Conservation (phyloP, 2,888 invertebrate species). For the Seladonia tumulorum region DNA sequence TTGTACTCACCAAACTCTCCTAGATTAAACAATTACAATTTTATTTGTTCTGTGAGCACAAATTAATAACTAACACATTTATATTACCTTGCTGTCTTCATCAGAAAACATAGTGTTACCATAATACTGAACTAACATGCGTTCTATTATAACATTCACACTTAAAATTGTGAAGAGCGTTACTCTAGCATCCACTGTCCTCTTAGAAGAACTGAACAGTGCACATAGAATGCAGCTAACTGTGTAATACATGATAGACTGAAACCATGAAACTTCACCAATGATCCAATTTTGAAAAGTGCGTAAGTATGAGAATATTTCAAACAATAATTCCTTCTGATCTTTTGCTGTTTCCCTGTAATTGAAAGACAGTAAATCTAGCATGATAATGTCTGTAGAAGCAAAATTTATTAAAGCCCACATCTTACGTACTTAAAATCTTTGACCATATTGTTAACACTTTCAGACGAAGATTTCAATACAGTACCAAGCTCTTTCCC, state of each 20-base stretch:
- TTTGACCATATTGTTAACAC: conserved; percentile 83
- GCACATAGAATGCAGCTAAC: conserved; percentile 85
- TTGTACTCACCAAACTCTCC: conserved; percentile 68
- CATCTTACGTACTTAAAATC: conserved; percentile 83
- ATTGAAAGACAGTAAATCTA: conserved; percentile 7
- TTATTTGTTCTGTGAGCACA: background rate
- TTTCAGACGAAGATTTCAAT: conserved; percentile 84
- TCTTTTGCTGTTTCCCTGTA: conserved; percentile 85
- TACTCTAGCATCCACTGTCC: conserved; percentile 86
- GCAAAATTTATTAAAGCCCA: background rate
- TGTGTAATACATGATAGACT: conserved; percentile 87
- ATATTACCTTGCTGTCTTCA: conserved; percentile 73
- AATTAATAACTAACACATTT: background rate
- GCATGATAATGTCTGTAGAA: background rate
- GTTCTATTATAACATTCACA: conserved; percentile 85
- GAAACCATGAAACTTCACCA: conserved; percentile 88
- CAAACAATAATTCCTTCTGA: conserved; percentile 86
- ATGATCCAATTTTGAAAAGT: conserved; percentile 87
- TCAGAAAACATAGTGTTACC: conserved; percentile 63
- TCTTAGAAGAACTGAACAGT: conserved; percentile 86
- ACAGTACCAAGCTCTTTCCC: conserved; percentile 84
- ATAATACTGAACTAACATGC: conserved; percentile 81
- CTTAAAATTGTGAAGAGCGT: conserved; percentile 86
- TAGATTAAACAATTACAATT: conserved; percentile 38
- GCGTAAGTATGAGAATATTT: conserved; percentile 86